phyloP scores from a whole-genome alignment of 2,888 invertebrate species.

The Zaprionus obscuricornis region DNA sequence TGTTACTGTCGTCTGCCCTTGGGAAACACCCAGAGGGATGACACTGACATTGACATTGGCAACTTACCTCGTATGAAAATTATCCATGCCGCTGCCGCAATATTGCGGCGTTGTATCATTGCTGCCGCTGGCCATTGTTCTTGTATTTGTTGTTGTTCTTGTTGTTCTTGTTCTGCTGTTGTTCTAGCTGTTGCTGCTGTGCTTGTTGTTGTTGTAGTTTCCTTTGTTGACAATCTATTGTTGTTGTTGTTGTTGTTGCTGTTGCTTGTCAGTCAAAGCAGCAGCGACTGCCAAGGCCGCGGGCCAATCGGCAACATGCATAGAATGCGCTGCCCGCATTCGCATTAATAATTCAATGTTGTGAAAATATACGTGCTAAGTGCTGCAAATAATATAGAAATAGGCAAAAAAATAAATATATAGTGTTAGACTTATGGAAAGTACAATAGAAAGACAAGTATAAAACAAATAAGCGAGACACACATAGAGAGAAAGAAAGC shows the following conservation, averaged over 20 bases:
- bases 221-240: slow-evolving; percentile 20
- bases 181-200: slow-evolving; percentile 25
- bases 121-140: slow-evolving; percentile 58
- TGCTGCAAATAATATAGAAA: slow-evolving; percentile 41
- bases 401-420: neutral
- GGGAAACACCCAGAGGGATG: slow-evolving; percentile 22
- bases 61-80: slow-evolving; percentile 81
- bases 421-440: no score
- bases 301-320: slow-evolving; percentile 13
- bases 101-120: slow-evolving; percentile 76
- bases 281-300: slow-evolving; percentile 50
- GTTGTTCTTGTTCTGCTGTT: slow-evolving; percentile 45
- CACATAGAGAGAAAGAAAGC: neutral
- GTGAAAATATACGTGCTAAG: slow-evolving; percentile 19
- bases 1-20: slow-evolving; percentile 39
- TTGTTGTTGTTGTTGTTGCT: slow-evolving; percentile 21
- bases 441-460: slow-evolving; percentile 2
- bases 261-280: slow-evolving; percentile 34
- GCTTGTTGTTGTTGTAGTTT: slow-evolving; percentile 2
- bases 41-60: slow-evolving; percentile 45
- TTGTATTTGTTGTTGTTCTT: slow-evolving; percentile 14
- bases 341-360: slow-evolving; percentile 64
- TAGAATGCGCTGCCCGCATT: slow-evolving; percentile 28
- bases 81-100: slow-evolving; percentile 80
- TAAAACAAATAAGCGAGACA: slow-evolving; percentile 18